Evolutionary conservation across 2,888 invertebrate species (phyloP).

Genomic region (Orgyia antiqua): DNA sequence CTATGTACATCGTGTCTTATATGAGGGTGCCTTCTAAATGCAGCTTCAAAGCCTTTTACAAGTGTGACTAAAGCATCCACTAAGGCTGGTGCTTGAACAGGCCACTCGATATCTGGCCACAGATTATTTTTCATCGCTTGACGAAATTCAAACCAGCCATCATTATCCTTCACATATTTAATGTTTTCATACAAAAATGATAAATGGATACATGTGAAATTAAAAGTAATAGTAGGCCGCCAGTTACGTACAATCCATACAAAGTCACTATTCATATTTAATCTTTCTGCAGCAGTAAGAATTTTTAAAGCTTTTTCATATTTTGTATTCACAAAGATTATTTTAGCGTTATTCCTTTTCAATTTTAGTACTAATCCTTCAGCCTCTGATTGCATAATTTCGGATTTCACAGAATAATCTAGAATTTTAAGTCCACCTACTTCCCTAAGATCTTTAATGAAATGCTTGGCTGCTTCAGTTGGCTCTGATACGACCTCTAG

Average conservation of each 20-base stretch:
- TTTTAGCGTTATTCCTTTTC: slow-evolving; percentile 1
- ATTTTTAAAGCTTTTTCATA: slow-evolving; percentile 3
- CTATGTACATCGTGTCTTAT: slow-evolving; percentile 3
- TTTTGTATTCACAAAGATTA: slow-evolving; percentile 6
- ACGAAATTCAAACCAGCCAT: not conserved
- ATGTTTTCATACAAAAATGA: slow-evolving; percentile 1
- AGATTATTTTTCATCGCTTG: not conserved
- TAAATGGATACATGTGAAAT: slow-evolving; percentile 2
- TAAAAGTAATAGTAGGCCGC: not conserved
- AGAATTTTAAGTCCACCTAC: not conserved
- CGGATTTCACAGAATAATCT: not conserved
- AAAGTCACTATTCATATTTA: slow-evolving; percentile 3
- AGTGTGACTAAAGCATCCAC: slow-evolving; percentile 3
- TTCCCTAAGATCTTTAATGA: not conserved
- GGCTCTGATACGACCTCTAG: slow-evolving; percentile 5
- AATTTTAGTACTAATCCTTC: not conserved
- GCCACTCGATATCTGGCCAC: slow-evolving; percentile 1
- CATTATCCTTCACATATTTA: not conserved
- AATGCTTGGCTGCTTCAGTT: not conserved
- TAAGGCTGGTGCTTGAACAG: slow-evolving; percentile 2
- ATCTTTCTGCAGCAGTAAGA: slow-evolving; percentile 2
- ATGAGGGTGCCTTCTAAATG: slow-evolving; percentile 4
- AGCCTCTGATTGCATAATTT: slow-evolving; percentile 1
- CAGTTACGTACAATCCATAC: slow-evolving; percentile 6
- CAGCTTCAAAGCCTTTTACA: slow-evolving; percentile 2